Percentiles rank a stretch among this genome's conserved stretches.
These are phyloP conservation scores for Onthophagus sagittarius DNA, from an alignment of 2,888 invertebrate species.

Conservation along the genomic window DNA sequence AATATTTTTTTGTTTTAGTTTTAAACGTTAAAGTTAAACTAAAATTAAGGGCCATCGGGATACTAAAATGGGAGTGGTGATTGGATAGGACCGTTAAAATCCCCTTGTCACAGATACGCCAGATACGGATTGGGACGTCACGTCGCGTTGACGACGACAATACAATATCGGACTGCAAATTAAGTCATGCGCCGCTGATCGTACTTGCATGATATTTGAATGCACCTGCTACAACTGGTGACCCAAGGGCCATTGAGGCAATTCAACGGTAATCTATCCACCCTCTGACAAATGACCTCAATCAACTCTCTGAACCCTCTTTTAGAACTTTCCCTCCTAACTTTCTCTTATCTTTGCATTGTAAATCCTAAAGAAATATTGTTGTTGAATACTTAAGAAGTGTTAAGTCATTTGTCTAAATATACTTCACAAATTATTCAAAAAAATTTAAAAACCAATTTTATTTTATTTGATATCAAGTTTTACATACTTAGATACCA, in stretches of 20 bases:
- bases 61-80: not conserved
- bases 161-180: slow-evolving; percentile 22
- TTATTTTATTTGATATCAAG: too few species aligned
- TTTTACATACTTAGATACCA: too few species aligned
- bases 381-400: too few species aligned
- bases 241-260: slow-evolving; percentile 24
- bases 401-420: too few species aligned
- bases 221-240: slow-evolving; percentile 32
- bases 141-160: slow-evolving; percentile 5
- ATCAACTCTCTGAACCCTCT: slow-evolving; percentile 26
- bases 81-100: slow-evolving; percentile 10
- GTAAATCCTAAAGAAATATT: too few species aligned
- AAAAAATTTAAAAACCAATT: too few species aligned
- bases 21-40: not conserved
- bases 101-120: slow-evolving; percentile 18
- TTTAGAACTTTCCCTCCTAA: slow-evolving; percentile 20
- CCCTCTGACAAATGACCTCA: slow-evolving; percentile 31
- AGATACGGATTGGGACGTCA: slow-evolving; percentile 17
- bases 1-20: too few species aligned
- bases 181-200: slow-evolving; percentile 16
- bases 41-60: not conserved
- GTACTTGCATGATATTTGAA: slow-evolving; percentile 27
- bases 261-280: slow-evolving; percentile 16
- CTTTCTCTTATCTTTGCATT: not conserved
- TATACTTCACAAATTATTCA: too few species aligned